These are phyloP conservation scores for Limnodromus scolopaceus DNA, from an alignment of 2,797 vertebrate genomes.

Conservation along the genomic window DNA sequence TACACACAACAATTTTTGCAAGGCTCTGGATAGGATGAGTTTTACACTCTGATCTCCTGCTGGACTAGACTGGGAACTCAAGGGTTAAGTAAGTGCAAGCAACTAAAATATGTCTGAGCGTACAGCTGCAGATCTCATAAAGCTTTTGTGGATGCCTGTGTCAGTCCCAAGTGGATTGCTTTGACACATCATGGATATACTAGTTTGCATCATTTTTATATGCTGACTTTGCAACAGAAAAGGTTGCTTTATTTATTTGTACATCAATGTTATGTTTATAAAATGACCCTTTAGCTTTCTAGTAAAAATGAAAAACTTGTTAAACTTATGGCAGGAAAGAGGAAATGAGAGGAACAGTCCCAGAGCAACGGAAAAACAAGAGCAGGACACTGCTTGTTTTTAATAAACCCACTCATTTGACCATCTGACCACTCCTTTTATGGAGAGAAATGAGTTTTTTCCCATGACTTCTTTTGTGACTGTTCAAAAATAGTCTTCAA, in stretches of 20 bases:
- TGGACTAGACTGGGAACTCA: background rate
- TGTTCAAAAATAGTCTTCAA: slow-evolving; percentile 10
- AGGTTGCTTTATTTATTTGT: background rate
- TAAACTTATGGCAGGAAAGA: background rate
- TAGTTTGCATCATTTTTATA: background rate
- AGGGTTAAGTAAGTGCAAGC: background rate
- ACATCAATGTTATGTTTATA: background rate
- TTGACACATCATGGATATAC: background rate
- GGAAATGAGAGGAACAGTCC: background rate
- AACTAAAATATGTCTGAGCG: background rate
- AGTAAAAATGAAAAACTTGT: background rate
- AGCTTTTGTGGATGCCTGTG: background rate
- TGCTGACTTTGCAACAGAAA: background rate
- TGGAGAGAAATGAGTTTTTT: slow-evolving; percentile 51
- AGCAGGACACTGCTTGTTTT: slow-evolving; percentile 43
- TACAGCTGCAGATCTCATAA: background rate
- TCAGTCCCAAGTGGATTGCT: background rate
- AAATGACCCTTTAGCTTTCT: background rate
- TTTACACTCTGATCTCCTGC: background rate
- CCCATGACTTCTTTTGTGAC: slow-evolving; percentile 29
- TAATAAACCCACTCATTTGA: slow-evolving; percentile 31
- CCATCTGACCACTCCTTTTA: slow-evolving; percentile 56
- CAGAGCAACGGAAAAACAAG: background rate
- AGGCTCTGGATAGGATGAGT: background rate
- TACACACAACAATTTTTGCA: background rate